phyloP scores from a whole-genome alignment of 2,797 vertebrate species.

The Poecilia gillii region DNA sequence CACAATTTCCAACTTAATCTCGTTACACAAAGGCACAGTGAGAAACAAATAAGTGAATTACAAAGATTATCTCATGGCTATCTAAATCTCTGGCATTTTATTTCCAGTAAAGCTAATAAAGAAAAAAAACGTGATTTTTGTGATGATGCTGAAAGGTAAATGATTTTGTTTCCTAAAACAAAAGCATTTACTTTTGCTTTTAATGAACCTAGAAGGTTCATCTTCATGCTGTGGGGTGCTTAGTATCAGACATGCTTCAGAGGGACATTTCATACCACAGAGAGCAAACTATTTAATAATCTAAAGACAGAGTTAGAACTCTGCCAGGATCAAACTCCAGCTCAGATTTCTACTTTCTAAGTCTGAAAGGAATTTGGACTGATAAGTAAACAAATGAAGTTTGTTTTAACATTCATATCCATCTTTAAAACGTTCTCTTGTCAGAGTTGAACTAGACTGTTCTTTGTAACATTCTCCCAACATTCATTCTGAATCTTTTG shows the following conservation, averaged over 20 bases:
- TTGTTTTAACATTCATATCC: too few relatives aligned
- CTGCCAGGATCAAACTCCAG: constrained; percentile 16
- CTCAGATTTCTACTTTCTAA: constrained; percentile 20
- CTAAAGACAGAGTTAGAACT: constrained; percentile 23
- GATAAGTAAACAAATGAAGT: constrained; percentile 34
- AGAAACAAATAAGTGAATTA: constrained; percentile 35
- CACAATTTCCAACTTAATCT: constrained; percentile 40
- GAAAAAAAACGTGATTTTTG: neutral
- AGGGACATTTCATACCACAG: neutral
- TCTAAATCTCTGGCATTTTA: constrained; percentile 20
- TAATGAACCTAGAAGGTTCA: neutral
- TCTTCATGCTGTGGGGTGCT: neutral
- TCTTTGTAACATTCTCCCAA: neutral
- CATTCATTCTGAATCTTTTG: neutral
- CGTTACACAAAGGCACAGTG: constrained; percentile 23
- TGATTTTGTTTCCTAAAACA: neutral
- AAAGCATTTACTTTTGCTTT: too few relatives aligned
- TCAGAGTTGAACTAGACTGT: neutral
- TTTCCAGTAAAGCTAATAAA: constrained; percentile 10
- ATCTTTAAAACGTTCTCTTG: too few relatives aligned
- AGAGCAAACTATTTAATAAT: constrained; percentile 18
- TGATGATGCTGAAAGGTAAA: constrained; percentile 1
- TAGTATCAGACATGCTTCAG: neutral
- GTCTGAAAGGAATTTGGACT: constrained; percentile 29
- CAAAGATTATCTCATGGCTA: constrained; percentile 31